Evolutionary conservation across 2,888 invertebrate species (phyloP).

Genomic region (Chrysolina americana): DNA sequence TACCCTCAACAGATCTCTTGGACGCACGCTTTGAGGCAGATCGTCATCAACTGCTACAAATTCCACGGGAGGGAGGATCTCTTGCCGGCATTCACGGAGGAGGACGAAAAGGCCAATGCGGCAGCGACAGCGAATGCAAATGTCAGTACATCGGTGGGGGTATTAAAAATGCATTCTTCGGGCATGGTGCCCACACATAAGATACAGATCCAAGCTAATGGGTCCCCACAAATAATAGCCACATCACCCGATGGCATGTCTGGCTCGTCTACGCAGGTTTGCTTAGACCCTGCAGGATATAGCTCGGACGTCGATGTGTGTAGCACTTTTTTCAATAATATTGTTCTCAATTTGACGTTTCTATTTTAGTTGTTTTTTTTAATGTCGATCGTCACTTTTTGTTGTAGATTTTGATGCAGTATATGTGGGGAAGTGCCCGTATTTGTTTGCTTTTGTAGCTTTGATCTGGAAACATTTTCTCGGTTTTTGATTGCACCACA

Average conservation of each 20-base stretch:
- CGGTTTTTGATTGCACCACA: not conserved
- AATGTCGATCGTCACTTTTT: conserved; percentile 46
- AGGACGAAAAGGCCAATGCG: conserved; percentile 84
- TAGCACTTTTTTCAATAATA: conserved; percentile 51
- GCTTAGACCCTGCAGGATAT: conserved; percentile 80
- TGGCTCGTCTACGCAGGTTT: conserved; percentile 78
- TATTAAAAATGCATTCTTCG: conserved; percentile 71
- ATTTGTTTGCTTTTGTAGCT: conserved; percentile 18
- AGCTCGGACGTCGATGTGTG: conserved; percentile 84
- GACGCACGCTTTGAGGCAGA: conserved; percentile 96
- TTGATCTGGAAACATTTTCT: conserved; percentile 27
- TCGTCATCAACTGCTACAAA: conserved; percentile 98
- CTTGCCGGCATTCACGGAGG: conserved; percentile 93
- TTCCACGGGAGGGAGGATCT: conserved; percentile 97
- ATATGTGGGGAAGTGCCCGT: not conserved
- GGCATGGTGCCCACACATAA: conserved; percentile 69
- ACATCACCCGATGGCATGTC: conserved; percentile 71
- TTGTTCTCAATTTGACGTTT: conserved; percentile 41
- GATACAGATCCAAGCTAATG: conserved; percentile 71
- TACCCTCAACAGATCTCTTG: conserved; percentile 86
- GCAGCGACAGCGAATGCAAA: conserved; percentile 72
- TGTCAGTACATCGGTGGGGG: conserved; percentile 70
- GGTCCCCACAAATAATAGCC: conserved; percentile 70
- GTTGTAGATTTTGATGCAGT: conserved; percentile 37
- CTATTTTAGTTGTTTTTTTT: conserved; percentile 50